phyloP scores from a whole-genome alignment of 1,140 invertebrate genomes.

The Pachyrhynchus sulphureomaculatus region DNA sequence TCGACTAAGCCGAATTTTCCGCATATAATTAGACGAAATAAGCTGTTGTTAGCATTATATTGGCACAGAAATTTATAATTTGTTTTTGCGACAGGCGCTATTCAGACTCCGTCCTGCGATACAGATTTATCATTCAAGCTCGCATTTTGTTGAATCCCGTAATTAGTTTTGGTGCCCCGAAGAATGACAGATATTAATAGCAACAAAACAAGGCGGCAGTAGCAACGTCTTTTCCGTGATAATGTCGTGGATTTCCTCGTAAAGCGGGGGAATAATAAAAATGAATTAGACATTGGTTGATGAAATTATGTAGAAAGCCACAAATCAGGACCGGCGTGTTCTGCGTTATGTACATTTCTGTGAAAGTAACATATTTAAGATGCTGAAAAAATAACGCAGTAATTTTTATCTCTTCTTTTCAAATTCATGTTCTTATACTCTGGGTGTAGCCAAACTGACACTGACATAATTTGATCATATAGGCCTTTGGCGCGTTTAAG shows the following conservation, averaged over 20 bases:
- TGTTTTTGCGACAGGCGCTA: conserved; percentile 7
- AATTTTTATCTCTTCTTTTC: too few species aligned
- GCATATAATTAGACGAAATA: neutral
- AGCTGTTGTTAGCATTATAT: neutral
- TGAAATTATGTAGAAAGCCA: too few species aligned
- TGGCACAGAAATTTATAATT: conserved; percentile 6
- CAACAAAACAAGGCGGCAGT: conserved; percentile 7
- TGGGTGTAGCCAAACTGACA: too few species aligned
- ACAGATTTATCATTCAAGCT: conserved; percentile 9
- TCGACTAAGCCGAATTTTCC: too few species aligned
- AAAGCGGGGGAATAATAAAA: conserved; percentile 1
- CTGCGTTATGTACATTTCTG: too few species aligned
- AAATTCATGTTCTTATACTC: too few species aligned
- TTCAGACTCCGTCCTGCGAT: neutral
- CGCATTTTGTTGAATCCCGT: conserved; percentile 17
- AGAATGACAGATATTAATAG: conserved; percentile 18
- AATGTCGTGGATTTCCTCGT: neutral
- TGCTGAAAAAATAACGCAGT: too few species aligned
- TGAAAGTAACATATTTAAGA: too few species aligned
- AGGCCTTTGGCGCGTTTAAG: too few species aligned
- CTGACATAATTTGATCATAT: too few species aligned
- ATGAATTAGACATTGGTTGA: conserved; percentile 1
- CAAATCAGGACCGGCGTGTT: too few species aligned
- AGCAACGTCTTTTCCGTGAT: conserved; percentile 3
- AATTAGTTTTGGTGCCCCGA: conserved; percentile 13